Evolutionary conservation across 2,113 vertebrate genomes (phyloP), one percentile per base, ranked within the genome.

Genomic region (Aix galericulata): DNA sequence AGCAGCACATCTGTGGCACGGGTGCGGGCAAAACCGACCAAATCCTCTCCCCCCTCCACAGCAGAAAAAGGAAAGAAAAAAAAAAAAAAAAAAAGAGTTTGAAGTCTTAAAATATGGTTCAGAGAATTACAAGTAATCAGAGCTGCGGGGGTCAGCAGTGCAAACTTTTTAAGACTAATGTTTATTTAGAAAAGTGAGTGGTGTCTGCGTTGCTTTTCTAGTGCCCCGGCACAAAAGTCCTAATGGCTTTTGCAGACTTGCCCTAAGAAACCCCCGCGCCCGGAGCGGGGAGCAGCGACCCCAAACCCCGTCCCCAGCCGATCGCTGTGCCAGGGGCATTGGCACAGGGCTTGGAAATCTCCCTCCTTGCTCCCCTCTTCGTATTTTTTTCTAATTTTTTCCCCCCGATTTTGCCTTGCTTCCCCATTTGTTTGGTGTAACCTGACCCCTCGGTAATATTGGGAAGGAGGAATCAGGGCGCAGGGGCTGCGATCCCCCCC

Each of bases 161-260:
- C 99, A 99, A 99, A 99, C 98, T 98, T 99, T 99, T 99, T 98
- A 99, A 99, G 98, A 99, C 99, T 99, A 99, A 99, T 99, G 99
- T 99, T 99, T 99, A 98, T 99, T 99, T 99, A 99, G 98, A 99
- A 98, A 99, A 99, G 98, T 98, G 98, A 99, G 98, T 98, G 98
- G 98, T 98, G 98, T 99, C 98, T 98, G 95, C 86, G 97, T 97
- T 98, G 98, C 98, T 99, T 98, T 98, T 96, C 97, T 97, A 98
- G 97, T 98, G 97, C 98, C 98, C 98, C 97, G 96, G 97, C 96
- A 98, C 98, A 98, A 97, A 97, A 97, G 96, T 97, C 93, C 97
- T 99, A 98, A 99, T 99, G 98, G 98, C 97, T 99, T 99, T 99
- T 98, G 93, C 99, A 99, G 99, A 97, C 95, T 96, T 95, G 78